Evolutionary conservation across 2,888 invertebrate genomes (phyloP), one percentile per base, ranked within the genome.

Genomic region (Mimas tiliae): DNA sequence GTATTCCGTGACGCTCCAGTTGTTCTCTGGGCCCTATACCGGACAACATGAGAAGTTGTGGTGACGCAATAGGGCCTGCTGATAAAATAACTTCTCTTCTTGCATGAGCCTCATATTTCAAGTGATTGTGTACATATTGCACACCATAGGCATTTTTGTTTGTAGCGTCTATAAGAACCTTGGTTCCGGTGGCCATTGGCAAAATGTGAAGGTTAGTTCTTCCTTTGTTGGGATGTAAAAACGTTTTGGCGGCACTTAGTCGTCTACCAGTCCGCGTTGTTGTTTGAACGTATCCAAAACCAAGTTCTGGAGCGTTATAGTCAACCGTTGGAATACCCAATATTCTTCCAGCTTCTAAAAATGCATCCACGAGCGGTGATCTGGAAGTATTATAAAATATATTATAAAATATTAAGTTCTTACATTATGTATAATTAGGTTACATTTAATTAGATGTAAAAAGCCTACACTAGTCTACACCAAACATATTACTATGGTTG

Each of bases 1-100:
- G 88, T 50, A 95, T 95, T n/a, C 93, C 93, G 51, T 91, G 78
- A 67, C 90, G 86, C 27, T 83, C 79, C 2, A 96, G 88, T 71
- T 96, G 95, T 55, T 94, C 85, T n/a, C 87, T 89, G 0, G 95
- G 96, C 1, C 96, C 96, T 11, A 96, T 86, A 2, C 97, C 97
- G 0, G 96, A 96, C 19, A 97, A 83, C 97, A 98, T 96, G 7
- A 98, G 93, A 9, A 98, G 84, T 79, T 98, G 98, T 0, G 98
- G 97, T 0, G 96, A 95, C 74, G 96, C 97, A 67, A 98, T 95
- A 0, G 97, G 95, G 0, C 97, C 97, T 1, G 96, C 97, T 11
- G 96, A 95, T 4, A 97, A 70, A 66, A 98, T 95, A 0, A 97
- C 95, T 86, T 96, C 96, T 75, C 94, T 95, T 53, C 93, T 89